These are phyloP conservation scores for Microcebus lehilahytsara DNA, from an alignment of 2,113 vertebrate species.

Conservation along the genomic window DNA sequence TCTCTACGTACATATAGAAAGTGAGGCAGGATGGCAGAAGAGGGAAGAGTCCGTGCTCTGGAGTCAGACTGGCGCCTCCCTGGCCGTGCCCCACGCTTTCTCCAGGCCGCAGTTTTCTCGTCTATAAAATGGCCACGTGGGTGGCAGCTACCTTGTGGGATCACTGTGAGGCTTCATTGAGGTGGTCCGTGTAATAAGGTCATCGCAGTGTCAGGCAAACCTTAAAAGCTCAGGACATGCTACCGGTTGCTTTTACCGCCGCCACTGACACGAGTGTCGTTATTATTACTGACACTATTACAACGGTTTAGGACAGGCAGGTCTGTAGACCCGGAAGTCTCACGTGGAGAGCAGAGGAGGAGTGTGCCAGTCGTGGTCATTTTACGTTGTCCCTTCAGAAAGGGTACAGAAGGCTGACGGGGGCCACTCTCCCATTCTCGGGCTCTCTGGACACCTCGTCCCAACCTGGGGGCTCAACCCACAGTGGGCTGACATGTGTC, in stretches of 20 bases:
- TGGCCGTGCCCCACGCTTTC: too few species aligned
- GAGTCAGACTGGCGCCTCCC: background rate
- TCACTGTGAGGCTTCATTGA: accelerated
- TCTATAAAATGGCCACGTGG: background rate
- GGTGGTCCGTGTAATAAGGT: background rate
- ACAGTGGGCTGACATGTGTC: accelerated
- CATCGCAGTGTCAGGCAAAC: background rate
- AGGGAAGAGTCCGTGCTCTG: background rate
- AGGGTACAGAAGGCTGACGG: background rate
- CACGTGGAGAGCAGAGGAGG: background rate
- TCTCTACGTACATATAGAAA: background rate
- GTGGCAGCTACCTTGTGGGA: background rate
- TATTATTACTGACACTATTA: accelerated
- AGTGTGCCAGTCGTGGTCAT: background rate
- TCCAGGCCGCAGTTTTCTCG: background rate
- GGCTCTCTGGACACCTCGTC: accelerated
- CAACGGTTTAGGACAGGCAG: background rate
- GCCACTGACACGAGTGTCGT: background rate
- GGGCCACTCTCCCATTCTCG: background rate
- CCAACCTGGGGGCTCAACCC: background rate
- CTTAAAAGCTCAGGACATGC: background rate
- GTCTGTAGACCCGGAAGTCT: background rate
- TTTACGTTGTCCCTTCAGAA: background rate
- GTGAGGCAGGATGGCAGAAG: accelerated
- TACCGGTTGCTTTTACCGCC: background rate